A percentile compares a stretch with the other conserved stretches of the same genome.
Conservation (phyloP, 2,888 invertebrate species). For the Germaria angustata region DNA sequence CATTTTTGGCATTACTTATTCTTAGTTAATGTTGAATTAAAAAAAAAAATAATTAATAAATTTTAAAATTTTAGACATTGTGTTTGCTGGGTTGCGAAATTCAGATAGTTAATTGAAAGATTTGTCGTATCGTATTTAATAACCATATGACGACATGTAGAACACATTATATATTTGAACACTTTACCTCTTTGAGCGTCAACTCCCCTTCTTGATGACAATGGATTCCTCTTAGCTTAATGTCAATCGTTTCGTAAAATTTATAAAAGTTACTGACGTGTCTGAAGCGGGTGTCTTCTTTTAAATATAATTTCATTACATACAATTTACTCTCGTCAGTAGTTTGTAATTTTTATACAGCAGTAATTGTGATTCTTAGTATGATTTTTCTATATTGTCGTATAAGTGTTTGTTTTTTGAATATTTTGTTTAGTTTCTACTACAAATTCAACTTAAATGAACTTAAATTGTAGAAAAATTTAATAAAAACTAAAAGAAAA, state of each 20-base stretch:
- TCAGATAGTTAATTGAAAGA: not conserved
- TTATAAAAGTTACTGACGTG: conserved; percentile 23
- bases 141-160: not conserved
- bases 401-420: conserved; percentile 2
- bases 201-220: not conserved
- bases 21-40: too few relatives aligned
- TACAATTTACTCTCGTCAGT: conserved; percentile 39
- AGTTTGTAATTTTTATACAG: not conserved
- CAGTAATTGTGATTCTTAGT: conserved; percentile 45
- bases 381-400: not conserved
- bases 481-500: conserved; percentile 28
- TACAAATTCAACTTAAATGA: conserved; percentile 48
- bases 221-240: conserved; percentile 1
- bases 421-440: conserved; percentile 29
- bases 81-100: not conserved
- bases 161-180: not conserved
- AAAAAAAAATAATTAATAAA: too few relatives aligned
- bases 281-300: conserved; percentile 21
- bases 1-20: too few relatives aligned
- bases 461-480: conserved; percentile 41
- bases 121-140: conserved; percentile 6
- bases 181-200: not conserved
- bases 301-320: not conserved
- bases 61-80: not conserved
- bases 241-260: conserved; percentile 15